Conservation (phyloP, 1,140 invertebrate genomes). For the Phenacoccus solenopsis region DNA sequence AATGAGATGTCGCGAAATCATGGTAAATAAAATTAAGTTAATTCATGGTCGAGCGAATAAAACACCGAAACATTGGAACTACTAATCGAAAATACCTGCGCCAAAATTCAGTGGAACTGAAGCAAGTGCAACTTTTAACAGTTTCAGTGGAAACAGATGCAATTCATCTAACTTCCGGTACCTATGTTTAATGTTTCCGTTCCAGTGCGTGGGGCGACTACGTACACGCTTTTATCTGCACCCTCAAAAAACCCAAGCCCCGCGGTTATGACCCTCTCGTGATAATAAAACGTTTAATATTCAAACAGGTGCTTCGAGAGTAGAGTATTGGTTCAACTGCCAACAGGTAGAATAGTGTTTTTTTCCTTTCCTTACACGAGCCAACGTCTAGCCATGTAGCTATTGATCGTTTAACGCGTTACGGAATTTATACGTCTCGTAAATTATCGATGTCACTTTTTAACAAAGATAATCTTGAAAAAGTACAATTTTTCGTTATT, state of each 20-base stretch:
- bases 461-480: too few relatives aligned
- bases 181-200: neutral
- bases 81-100: neutral
- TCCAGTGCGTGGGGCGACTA: neutral
- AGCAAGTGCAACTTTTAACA: neutral
- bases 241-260: constrained; percentile 1
- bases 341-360: neutral
- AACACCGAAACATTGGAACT: too few relatives aligned
- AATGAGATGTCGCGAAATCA: too few relatives aligned
- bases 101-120: neutral
- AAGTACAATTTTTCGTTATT: too few relatives aligned
- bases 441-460: neutral
- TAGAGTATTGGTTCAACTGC: constrained; percentile 8
- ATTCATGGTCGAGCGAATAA: too few relatives aligned
- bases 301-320: constrained; percentile 8
- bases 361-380: neutral
- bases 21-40: too few relatives aligned
- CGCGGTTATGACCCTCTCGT: neutral
- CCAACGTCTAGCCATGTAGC: neutral
- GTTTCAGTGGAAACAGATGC: neutral
- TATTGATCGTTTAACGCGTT: neutral
- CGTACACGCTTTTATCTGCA: neutral
- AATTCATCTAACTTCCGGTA: constrained; percentile 11
- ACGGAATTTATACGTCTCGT: neutral
- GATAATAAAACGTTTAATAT: constrained; percentile 7